These are phyloP conservation scores for Rana temporaria DNA, from an alignment of 2,113 vertebrate genomes.

Conservation along the genomic window DNA sequence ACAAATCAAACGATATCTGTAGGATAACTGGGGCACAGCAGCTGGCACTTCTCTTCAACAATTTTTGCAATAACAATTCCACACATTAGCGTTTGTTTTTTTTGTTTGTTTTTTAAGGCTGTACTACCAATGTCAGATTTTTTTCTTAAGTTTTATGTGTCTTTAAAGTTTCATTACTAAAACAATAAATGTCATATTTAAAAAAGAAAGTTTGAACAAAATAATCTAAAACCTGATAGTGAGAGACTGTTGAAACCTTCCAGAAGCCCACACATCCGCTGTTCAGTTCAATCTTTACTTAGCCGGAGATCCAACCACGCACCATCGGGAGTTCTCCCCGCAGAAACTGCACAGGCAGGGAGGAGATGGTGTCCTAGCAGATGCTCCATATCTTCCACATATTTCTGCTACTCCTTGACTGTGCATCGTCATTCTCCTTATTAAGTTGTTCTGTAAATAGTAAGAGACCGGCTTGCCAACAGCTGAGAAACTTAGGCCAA, in stretches of 20 bases:
- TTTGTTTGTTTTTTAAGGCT: too few species aligned
- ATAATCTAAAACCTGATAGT: slow-evolving; percentile 42
- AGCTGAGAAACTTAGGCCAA: slow-evolving; percentile 45
- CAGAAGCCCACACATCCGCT: slow-evolving; percentile 55
- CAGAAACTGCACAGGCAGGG: slow-evolving; percentile 38
- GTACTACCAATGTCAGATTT: too few species aligned
- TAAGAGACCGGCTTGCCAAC: slow-evolving; percentile 50
- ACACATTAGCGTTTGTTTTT: too few species aligned
- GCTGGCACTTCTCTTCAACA: too few species aligned
- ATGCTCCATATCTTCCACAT: slow-evolving; percentile 50
- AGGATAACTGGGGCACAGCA: too few species aligned
- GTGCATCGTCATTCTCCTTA: slow-evolving; percentile 50
- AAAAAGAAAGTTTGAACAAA: slow-evolving; percentile 30
- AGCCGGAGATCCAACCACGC: slow-evolving; percentile 55
- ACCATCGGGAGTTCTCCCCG: slow-evolving; percentile 55
- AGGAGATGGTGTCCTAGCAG: slow-evolving; percentile 44
- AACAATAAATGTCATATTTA: slow-evolving; percentile 3
- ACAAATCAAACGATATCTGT: too few species aligned
- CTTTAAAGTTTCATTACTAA: background rate
- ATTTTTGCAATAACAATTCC: too few species aligned
- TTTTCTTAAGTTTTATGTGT: too few species aligned
- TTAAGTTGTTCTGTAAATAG: slow-evolving; percentile 55
- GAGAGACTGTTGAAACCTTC: slow-evolving; percentile 40
- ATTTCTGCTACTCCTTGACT: slow-evolving; percentile 48
- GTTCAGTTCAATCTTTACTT: slow-evolving; percentile 56